Conservation (phyloP, 2,797 vertebrate species). For the Ctenopoma multispine region DNA sequence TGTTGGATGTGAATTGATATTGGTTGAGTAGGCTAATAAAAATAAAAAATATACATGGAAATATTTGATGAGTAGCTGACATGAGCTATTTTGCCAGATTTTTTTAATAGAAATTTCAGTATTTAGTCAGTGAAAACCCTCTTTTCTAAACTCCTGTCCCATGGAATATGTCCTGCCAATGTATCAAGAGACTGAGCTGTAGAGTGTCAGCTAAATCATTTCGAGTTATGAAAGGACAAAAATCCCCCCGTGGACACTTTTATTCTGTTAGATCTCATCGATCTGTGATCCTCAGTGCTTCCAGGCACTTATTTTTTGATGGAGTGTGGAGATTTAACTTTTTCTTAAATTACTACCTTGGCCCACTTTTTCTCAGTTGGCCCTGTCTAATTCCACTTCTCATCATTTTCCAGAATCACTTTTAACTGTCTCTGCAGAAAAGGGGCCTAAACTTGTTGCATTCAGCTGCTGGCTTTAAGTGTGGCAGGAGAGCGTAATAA, state of each 20-base stretch:
- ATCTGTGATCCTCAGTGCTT: constrained; percentile 36
- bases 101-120: background rate
- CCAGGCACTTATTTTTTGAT: constrained; percentile 42
- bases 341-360: constrained; percentile 26
- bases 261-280: constrained; percentile 39
- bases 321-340: constrained; percentile 36
- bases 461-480: constrained; percentile 8
- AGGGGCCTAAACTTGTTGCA: constrained; percentile 17
- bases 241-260: constrained; percentile 15
- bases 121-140: background rate
- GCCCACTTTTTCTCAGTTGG: constrained; percentile 5
- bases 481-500: constrained; percentile 14
- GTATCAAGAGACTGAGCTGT: constrained; percentile 20
- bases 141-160: background rate
- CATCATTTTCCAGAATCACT: constrained; percentile 37
- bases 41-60: background rate
- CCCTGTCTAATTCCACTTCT: constrained; percentile 23
- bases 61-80: background rate
- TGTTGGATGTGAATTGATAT: background rate
- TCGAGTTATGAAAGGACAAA: constrained; percentile 42
- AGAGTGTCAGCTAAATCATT: constrained; percentile 49
- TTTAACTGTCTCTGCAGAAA: background rate
- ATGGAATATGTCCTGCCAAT: background rate
- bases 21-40: background rate
- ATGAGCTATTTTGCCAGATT: too few species aligned